Percentiles rank a stretch among this genome's conserved stretches.
Evolutionary conservation across 1,140 invertebrate species (phyloP).

Genomic region (Penaeus japonicus): DNA sequence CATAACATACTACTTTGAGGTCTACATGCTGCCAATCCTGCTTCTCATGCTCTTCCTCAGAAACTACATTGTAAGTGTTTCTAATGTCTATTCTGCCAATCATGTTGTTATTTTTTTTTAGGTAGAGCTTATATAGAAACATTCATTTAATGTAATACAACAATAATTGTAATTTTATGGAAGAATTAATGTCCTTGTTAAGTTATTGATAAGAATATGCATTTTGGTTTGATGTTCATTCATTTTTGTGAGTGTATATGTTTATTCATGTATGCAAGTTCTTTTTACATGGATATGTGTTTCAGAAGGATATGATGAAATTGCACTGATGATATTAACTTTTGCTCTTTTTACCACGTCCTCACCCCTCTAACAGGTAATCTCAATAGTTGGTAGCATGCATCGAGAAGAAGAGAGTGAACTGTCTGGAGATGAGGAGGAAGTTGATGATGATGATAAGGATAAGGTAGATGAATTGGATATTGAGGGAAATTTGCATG

Average conservation of each 20-base stretch:
- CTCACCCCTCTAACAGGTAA: conserved; percentile 41
- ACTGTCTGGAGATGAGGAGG: conserved; percentile 69
- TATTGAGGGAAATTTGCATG: background rate
- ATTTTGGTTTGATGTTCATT: too few species aligned
- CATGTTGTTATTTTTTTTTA: background rate
- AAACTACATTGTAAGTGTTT: conserved; percentile 72
- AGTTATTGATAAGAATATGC: too few species aligned
- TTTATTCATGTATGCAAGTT: too few species aligned
- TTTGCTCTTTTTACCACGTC: background rate
- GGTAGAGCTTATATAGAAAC: too few species aligned
- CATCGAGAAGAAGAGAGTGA: conserved; percentile 61
- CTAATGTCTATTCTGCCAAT: background rate
- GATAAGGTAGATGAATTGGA: conserved; percentile 69
- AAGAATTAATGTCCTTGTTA: too few species aligned
- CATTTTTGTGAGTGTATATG: too few species aligned
- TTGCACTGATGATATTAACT: too few species aligned
- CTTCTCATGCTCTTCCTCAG: conserved; percentile 81
- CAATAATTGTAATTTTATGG: too few species aligned
- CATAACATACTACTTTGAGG: conserved; percentile 83
- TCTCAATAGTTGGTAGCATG: conserved; percentile 57
- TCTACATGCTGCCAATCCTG: conserved; percentile 84
- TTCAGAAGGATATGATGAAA: too few species aligned
- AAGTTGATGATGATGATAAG: conserved; percentile 81
- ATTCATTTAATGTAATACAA: too few species aligned
- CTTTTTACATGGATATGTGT: too few species aligned